phyloP scores from a whole-genome alignment of 2,113 vertebrate species.

The Lichenostomus cassidix region DNA sequence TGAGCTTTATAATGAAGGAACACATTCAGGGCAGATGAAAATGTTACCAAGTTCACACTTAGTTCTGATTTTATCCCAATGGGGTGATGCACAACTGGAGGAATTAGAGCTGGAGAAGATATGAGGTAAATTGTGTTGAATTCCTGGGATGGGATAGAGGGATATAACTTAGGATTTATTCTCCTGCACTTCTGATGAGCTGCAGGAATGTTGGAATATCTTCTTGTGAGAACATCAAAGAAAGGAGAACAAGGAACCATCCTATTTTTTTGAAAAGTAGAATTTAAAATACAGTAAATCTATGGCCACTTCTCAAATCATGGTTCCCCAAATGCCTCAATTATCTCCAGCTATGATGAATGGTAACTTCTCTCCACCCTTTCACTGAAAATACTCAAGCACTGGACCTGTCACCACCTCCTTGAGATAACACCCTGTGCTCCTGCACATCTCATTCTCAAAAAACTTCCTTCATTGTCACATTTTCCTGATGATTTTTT shows the following conservation, averaged over 20 bases:
- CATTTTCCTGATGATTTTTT: background rate
- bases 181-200: background rate
- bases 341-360: background rate
- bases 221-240: background rate
- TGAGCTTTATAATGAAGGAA: background rate
- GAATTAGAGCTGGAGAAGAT: background rate
- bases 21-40: background rate
- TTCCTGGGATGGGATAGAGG: background rate
- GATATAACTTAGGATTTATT: background rate
- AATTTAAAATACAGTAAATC: background rate
- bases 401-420: too few relatives aligned
- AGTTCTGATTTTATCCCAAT: background rate
- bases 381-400: background rate
- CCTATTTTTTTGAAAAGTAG: background rate
- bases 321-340: background rate
- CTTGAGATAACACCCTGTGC: background rate
- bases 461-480: background rate
- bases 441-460: background rate
- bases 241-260: background rate
- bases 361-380: background rate
- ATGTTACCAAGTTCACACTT: rapidly evolving
- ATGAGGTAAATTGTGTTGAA: background rate
- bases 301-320: background rate
- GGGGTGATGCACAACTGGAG: background rate
- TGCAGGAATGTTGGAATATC: background rate